Evolutionary conservation across 2,888 invertebrate species (phyloP), one percentile per base, ranked within the genome.

Genomic region (Drosophila pseudotakahashii): DNA sequence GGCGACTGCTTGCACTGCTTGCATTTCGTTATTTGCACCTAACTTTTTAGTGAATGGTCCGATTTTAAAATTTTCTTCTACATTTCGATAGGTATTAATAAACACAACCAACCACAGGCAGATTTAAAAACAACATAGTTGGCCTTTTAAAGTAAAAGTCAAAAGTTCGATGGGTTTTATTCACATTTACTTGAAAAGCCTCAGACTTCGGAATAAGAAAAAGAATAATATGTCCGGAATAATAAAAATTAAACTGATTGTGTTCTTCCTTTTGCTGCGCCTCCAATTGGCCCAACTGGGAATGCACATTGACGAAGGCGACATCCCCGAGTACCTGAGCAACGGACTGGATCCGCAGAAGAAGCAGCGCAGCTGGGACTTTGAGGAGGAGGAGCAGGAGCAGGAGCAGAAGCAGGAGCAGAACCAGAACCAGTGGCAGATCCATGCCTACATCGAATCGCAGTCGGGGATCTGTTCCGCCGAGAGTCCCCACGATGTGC

Each of bases 401-500:
- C 9, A 3, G 9, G 48, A 36, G 3, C 9, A 19, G 9, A 39
- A n/a, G n/a, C n/a, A n/a, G n/a, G n/a, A n/a, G n/a, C n/a, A 1
- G 9, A 39, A 32, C 13, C 16, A 19, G n/a, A 34, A 34, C 23
- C 23, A 14, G 13, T 54, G 42, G 42, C 32, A 9, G 32, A 0
- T 0, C 6, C 19, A 42, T 11, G 1, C 41, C 3, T 9, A 9
- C 23, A 10, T n/a, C 10, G 16, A 14, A 4, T 9, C 55, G 3
- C 30, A 23, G 2, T n/a, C 41, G 30, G 23, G 23, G 37, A 62
- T 64, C 7, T 64, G 64, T 32, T 16, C 64, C 2, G 64, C 63
- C 19, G 64, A 64, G 14, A 11, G 32, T 16, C 14, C 63, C 1
- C 13, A 23, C 6, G 63, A 44, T 2, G 6, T 63, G 44, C 30